Evolutionary conservation across 2,797 vertebrate species (phyloP), one percentile per base, ranked within the genome.

Genomic region (Ataeniobius toweri): DNA sequence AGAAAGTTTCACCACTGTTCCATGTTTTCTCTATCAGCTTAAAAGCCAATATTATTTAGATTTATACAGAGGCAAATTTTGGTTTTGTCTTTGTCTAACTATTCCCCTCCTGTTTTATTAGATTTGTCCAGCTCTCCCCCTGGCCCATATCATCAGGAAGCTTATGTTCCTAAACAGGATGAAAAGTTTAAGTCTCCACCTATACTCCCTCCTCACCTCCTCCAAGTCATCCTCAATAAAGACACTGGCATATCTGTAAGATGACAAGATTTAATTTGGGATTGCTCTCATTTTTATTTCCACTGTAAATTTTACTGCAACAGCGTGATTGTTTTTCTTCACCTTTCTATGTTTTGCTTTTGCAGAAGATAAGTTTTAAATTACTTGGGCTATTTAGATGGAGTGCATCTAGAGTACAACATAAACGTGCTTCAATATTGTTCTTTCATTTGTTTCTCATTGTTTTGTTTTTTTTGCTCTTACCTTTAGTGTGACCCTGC

Each of bases 161-260:
- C 97, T 28, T 99, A 99, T 0, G 73, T 96, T 26, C 97, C 94
- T 9, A 99, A 98, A 90, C 96, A 96, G 36, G 98, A 99, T 55
- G 98, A 99, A 80, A 96, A 97, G 84, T 96, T 97, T 61, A 99
- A 99, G 83, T 96, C 96, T 0, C 98, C 98, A 0, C 98, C 98
- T 22, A 99, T 99, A 73, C 97, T 99, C 0, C 98, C 98, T 0
- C 98, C 98, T 0, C 98, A 99, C 83, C 95, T 99, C 71, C 93
- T 99, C 6, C 98, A 99, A 92, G 98, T 99, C 92, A 99, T 99
- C 91, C 97, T 99, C 77, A 99, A 99, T 90, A 99, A 98, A 94
- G 98, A 99, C 95, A 99, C 98, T 0, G 97, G 97, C 26, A 98
- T 99, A 85, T 99, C 98, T 24, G 98, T 99, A 93, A 97, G 98